phyloP scores from a whole-genome alignment of 2,113 vertebrate species.

The Phalacrocorax pelagicus region DNA sequence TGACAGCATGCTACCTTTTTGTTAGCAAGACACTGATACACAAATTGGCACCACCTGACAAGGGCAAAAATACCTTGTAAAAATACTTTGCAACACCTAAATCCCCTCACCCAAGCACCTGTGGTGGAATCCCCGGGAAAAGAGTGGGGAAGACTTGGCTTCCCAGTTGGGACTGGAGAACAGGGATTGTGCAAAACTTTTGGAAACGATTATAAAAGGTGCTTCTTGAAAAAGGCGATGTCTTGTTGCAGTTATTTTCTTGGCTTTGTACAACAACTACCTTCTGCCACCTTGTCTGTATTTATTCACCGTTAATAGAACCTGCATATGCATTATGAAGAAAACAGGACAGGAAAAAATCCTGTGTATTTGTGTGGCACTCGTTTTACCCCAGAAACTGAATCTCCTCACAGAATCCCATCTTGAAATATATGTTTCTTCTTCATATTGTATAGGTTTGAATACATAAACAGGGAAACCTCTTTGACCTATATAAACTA shows the following conservation, averaged over 20 bases:
- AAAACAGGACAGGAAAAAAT: neutral
- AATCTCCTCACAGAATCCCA: neutral
- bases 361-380: neutral
- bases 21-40: neutral
- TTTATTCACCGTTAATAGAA: neutral
- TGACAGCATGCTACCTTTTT: neutral
- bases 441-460: neutral
- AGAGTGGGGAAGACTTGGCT: neutral
- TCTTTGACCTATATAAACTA: neutral
- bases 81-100: neutral
- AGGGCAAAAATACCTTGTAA: neutral
- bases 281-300: neutral
- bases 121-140: neutral
- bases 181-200: neutral
- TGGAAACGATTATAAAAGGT: neutral
- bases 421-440: neutral
- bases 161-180: neutral
- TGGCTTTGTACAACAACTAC: neutral
- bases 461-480: conserved; percentile 20
- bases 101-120: neutral
- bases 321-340: neutral
- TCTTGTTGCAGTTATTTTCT: neutral
- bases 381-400: neutral
- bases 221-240: neutral
- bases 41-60: neutral